Base-by-base conservation (phyloP, 2,113 vertebrate species). In the Ciconia boyciana region DNA sequence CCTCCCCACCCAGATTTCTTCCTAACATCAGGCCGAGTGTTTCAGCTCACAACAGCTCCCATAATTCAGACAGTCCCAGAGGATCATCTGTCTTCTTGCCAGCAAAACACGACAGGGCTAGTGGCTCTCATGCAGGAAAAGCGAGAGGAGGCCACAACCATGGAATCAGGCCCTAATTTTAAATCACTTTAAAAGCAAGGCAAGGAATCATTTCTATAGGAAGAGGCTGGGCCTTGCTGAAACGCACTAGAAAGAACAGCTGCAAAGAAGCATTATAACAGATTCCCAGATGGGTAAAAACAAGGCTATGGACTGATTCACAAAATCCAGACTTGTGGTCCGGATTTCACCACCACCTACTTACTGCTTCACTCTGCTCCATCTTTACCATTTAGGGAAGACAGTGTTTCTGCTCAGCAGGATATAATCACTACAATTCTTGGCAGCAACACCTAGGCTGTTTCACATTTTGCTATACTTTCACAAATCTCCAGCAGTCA, bases 351-450 rank as follows among this genome's bases (percentile, higher is more conserved):
- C 62, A 69, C 16, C 57, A 83, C 14, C 68, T 65, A 64, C 65
- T 64, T 69, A 61, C 66, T 1, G 1, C 18, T 66, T 39, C 43
- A 7, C 43, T 78, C 55, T 9, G 36, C 31, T 82, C 26, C 19
- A 71, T 51, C 74, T 46, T 57, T 60, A 29, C 61, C 81, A 93
- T 95, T 69, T 84, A 85, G 71, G 75, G 82, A 82, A 90, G 58
- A 36, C 0, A 21, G 54, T 57, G 70, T 20, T 91, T 77, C 72
- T 91, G 55, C 64, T 78, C 75, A 77, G 85, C 43, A 77, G 24
- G 24, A 61, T n/a, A 58, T 9, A 76, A 80, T 58, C 88, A 58
- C 44, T 36, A 14, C 25, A 78, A 3, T 44, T 83, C 85, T 52
- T 90, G 85, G 83, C 83, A 90, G 76, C 68, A 74, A 57, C 44